Evolutionary conservation across 2,797 vertebrate species (phyloP).

Genomic region (Chrosomus eos): DNA sequence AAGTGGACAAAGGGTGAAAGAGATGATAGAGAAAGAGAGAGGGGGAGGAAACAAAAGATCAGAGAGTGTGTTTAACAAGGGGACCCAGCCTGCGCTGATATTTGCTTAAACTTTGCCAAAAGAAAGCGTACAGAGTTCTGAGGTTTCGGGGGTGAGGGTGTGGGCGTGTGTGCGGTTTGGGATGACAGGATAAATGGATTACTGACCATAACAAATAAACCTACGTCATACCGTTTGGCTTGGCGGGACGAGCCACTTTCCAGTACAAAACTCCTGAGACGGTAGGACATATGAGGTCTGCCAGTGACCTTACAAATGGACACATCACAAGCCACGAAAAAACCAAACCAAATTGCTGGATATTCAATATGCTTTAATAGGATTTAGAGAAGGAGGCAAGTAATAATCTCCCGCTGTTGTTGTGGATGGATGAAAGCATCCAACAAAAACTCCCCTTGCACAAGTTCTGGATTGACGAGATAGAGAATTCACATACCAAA

Average conservation of each 20-base stretch:
- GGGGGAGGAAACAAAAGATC: slow-evolving; percentile 41
- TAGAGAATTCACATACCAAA: neutral
- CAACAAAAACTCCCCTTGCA: slow-evolving; percentile 48
- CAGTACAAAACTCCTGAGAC: slow-evolving; percentile 57
- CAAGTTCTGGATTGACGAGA: slow-evolving; percentile 28
- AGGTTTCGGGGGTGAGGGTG: slow-evolving; percentile 48
- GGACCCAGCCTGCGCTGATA: slow-evolving; percentile 55
- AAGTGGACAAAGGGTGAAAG: slow-evolving; percentile 48
- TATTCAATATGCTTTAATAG: slow-evolving; percentile 44
- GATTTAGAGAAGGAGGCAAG: slow-evolving; percentile 42
- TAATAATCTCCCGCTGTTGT: slow-evolving; percentile 47
- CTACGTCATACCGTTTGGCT: slow-evolving; percentile 54
- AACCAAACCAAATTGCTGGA: slow-evolving; percentile 28
- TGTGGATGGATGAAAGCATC: slow-evolving; percentile 33
- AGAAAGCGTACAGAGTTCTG: slow-evolving; percentile 62
- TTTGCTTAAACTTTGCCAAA: slow-evolving; percentile 60
- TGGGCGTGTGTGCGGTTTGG: slow-evolving; percentile 52
- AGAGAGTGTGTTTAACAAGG: slow-evolving; percentile 51
- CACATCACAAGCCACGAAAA: slow-evolving; percentile 23
- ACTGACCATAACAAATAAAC: slow-evolving; percentile 64
- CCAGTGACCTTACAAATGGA: slow-evolving; percentile 47
- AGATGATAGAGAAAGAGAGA: slow-evolving; percentile 19
- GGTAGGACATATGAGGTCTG: slow-evolving; percentile 52
- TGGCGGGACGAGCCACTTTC: slow-evolving; percentile 52
- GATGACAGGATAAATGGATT: slow-evolving; percentile 61